These are phyloP conservation scores for Drosophila kohkoa DNA, from an alignment of 1,140 invertebrate genomes.

Conservation along the genomic window DNA sequence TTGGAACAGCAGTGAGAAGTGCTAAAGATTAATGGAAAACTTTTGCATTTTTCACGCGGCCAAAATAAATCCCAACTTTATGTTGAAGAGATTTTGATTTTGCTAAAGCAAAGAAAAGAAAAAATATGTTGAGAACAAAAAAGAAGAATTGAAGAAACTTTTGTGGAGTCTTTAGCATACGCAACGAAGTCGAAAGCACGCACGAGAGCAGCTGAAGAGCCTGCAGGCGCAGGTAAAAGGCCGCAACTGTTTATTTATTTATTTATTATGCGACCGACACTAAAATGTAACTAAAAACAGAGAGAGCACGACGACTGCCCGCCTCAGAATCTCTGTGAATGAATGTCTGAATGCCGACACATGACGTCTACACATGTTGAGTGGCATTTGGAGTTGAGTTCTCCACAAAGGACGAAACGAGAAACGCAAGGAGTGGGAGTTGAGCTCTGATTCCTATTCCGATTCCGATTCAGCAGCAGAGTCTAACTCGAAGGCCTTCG, in stretches of 20 bases:
- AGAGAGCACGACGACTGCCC: constrained; percentile 15
- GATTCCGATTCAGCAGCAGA: constrained; percentile 22
- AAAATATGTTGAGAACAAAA: not conserved
- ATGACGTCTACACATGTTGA: constrained; percentile 75
- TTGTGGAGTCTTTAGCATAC: constrained; percentile 67
- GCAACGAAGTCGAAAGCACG: constrained; percentile 58
- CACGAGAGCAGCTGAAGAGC: constrained; percentile 46
- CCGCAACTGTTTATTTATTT: constrained; percentile 76
- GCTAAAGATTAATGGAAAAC: constrained; percentile 80
- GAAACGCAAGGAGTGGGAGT: too few relatives aligned
- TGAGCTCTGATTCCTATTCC: not conserved
- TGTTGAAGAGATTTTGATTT: constrained; percentile 56
- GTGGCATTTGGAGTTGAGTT: constrained; percentile 30
- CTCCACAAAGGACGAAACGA: constrained; percentile 6
- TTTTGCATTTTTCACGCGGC: constrained; percentile 53
- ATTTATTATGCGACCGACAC: constrained; percentile 80
- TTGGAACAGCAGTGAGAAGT: constrained; percentile 55
- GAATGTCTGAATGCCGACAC: constrained; percentile 56
- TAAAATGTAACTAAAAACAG: constrained; percentile 82
- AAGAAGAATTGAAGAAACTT: constrained; percentile 13
- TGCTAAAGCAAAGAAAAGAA: constrained; percentile 27
- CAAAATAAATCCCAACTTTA: constrained; percentile 33
- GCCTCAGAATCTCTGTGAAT: not conserved
- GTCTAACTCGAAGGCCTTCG: constrained; percentile 34
- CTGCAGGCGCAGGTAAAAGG: constrained; percentile 44